Percentiles rank a stretch among this genome's conserved stretches.
These are phyloP conservation scores for Trichosurus vulpecula DNA, from an alignment of 2,797 vertebrate genomes.

Conservation along the genomic window DNA sequence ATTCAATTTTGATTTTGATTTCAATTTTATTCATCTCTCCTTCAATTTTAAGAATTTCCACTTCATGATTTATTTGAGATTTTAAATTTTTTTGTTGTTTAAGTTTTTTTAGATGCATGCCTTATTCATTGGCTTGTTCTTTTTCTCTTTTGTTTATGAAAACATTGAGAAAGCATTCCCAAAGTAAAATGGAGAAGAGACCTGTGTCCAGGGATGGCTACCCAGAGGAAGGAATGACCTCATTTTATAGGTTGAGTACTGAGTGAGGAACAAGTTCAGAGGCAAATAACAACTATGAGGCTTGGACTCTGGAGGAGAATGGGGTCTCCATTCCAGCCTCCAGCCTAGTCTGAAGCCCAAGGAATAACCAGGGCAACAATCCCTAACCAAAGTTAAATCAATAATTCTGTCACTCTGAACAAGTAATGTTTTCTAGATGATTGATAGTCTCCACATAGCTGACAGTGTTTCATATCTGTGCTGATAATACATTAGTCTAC, in stretches of 20 bases:
- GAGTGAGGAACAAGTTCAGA: not conserved
- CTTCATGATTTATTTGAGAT: too few species aligned
- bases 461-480: not conserved
- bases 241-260: not conserved
- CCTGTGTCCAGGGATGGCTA: not conserved
- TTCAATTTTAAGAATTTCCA: not conserved
- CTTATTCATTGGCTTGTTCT: not conserved
- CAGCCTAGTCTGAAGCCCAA: not conserved
- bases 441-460: not conserved
- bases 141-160: not conserved
- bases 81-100: not conserved
- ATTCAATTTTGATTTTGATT: not conserved
- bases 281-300: not conserved
- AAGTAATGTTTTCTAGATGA: not conserved
- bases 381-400: not conserved
- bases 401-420: not conserved
- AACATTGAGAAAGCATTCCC: not conserved
- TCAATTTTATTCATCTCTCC: not conserved
- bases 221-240: not conserved
- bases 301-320: not conserved
- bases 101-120: not conserved
- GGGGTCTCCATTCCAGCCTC: not conserved
- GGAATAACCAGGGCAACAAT: not conserved
- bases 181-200: too few species aligned
- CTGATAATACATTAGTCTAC: not conserved